Conservation (phyloP, 2,888 invertebrate genomes). For the Micropterix aruncella region DNA sequence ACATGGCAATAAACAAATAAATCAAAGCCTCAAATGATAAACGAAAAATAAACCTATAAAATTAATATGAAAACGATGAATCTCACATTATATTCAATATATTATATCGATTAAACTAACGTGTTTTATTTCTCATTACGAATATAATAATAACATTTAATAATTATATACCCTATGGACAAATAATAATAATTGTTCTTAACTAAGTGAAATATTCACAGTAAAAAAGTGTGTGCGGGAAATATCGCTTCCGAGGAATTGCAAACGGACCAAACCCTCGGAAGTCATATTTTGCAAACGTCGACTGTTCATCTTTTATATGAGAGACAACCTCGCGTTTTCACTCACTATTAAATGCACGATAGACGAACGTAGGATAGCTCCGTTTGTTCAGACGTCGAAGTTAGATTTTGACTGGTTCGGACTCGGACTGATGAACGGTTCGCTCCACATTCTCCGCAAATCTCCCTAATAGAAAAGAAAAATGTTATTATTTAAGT, state of each 20-base stretch:
- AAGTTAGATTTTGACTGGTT: slow-evolving; percentile 46
- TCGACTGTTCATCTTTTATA: background rate
- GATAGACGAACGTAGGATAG: background rate
- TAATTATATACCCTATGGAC: no score
- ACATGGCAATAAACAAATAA: no score
- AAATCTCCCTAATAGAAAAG: slow-evolving; percentile 67
- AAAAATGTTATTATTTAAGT: slow-evolving; percentile 5
- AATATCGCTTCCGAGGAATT: background rate
- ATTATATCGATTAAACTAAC: background rate
- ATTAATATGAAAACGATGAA: background rate
- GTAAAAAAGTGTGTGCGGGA: background rate
- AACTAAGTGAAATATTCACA: background rate
- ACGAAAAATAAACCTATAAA: no score
- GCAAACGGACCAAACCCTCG: background rate
- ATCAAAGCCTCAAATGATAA: no score
- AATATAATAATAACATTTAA: no score
- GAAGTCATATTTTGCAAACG: background rate
- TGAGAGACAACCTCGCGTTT: background rate
- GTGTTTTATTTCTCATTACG: no score
- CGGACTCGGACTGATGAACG: slow-evolving; percentile 71
- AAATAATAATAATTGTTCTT: background rate
- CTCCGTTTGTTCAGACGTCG: slow-evolving; percentile 27
- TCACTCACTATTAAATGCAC: background rate
- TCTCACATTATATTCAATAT: background rate
- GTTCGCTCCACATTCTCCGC: slow-evolving; percentile 96